Percentiles rank a stretch among this genome's conserved stretches.
Evolutionary conservation across 2,888 invertebrate species (phyloP).

Genomic region (Thymelicus sylvestris): DNA sequence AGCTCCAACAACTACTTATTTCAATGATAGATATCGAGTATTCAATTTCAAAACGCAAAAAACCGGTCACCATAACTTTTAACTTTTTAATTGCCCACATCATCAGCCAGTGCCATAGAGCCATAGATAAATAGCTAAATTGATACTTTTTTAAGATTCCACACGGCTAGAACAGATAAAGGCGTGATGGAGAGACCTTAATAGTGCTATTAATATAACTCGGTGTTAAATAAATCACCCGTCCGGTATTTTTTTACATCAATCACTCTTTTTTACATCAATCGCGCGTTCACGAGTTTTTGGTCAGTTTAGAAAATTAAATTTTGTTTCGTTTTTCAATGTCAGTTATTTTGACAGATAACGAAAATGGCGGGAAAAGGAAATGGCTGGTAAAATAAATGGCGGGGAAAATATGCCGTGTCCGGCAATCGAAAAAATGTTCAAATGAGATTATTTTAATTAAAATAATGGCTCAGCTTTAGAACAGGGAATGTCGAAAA

Average conservation of each 20-base stretch:
- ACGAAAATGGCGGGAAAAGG: background rate
- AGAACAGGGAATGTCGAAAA: no score
- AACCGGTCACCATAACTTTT: background rate
- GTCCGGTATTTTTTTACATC: constrained; percentile 44
- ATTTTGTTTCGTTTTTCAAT: background rate
- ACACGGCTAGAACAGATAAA: constrained; percentile 21
- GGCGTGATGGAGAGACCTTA: constrained; percentile 60
- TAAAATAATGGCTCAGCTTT: no score
- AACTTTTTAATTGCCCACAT: constrained; percentile 6
- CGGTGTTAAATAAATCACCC: constrained; percentile 53
- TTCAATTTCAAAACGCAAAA: background rate
- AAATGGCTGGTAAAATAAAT: background rate
- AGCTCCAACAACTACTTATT: no score
- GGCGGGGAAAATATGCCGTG: background rate
- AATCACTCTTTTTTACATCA: constrained; percentile 31
- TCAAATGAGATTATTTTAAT: no score
- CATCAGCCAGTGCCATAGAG: constrained; percentile 1
- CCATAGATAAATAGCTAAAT: constrained; percentile 28
- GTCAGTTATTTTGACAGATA: background rate
- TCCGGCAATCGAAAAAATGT: no score
- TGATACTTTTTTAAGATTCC: constrained; percentile 32
- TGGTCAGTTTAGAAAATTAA: background rate
- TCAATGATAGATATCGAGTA: no score
- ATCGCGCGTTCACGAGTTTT: constrained; percentile 21
- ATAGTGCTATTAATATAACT: constrained; percentile 66